Percentiles rank a stretch among this genome's conserved stretches.
Conservation (phyloP, 2,797 vertebrate species). For the Anguilla megastoma region DNA sequence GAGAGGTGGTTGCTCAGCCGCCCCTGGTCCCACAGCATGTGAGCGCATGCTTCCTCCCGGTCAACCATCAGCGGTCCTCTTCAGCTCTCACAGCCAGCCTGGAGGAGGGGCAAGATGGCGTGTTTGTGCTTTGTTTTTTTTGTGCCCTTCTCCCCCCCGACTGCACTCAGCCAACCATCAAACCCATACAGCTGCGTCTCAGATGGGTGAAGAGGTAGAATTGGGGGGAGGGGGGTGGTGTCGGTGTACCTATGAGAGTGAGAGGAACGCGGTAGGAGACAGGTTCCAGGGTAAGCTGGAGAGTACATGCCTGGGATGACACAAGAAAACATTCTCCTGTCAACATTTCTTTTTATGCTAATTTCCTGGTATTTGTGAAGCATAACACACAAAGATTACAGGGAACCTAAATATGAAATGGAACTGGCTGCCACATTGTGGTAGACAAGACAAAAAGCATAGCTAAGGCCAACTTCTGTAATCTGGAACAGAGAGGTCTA, state of each 20-base stretch:
- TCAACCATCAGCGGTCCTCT: slow-evolving; percentile 32
- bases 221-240: neutral
- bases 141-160: slow-evolving; percentile 51
- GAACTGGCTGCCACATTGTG: neutral
- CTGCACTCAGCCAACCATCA: slow-evolving; percentile 65
- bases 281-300: neutral
- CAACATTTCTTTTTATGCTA: neutral
- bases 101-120: neutral
- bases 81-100: slow-evolving; percentile 32
- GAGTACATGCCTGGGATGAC: neutral
- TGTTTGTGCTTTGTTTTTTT: slow-evolving; percentile 35
- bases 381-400: neutral
- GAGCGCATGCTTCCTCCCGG: neutral
- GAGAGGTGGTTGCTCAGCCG: neutral
- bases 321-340: neutral
- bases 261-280: neutral
- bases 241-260: neutral
- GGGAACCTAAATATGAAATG: neutral
- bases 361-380: neutral
- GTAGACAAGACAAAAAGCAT: neutral
- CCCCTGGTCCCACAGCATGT: neutral
- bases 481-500: neutral
- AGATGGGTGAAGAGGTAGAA: slow-evolving; percentile 20
- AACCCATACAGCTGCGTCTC: slow-evolving; percentile 64
- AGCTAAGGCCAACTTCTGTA: neutral